Evolutionary conservation across 1,140 invertebrate species (phyloP), one percentile per base, ranked within the genome.

Genomic region (Drosophila pallidifrons): DNA sequence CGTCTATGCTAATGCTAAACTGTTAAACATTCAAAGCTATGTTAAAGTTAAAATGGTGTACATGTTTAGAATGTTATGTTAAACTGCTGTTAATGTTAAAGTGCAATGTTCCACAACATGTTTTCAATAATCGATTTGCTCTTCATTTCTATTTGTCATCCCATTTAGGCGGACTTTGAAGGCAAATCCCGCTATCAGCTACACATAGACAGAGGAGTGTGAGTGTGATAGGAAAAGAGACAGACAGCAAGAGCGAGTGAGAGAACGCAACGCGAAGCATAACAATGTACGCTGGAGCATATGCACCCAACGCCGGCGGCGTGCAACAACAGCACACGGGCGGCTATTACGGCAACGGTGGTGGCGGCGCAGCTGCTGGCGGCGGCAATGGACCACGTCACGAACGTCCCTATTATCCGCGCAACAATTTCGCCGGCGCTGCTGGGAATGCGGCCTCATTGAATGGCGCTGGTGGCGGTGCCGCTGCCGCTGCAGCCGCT

Each of bases 321-420:
- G 86, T 90, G 49, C 85, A 89, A 54, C 85, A 89, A 57, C 85
- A 90, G 64, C 86, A 90, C 63, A 86, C 85, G 16, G 81, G 81
- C 64, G 83, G 83, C 46, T 89, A 90, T n/a, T 85, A 85, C 54
- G 78, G 86, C n/a, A 90, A 89, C 47, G 85, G 85, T n/a, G 86
- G 82, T 28, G 86, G 65, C n/a, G 81, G 73, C 10, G 72, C 66
- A 46, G 72, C 72, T 38, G 72, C 72, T 60, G 73, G 54, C 45
- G 78, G 59, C 45, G 68, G 58, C 58, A 75, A 64, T 54, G 75
- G 71, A 52, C 79, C 68, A n/a, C 78, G 79, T 49, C 68, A 68
- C 25, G 81, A 83, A 4, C 81, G 79, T 60, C 75, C 81, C 5
- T 77, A 81, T 28, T 81, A 79, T 76, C 81, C 79, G 47, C 78